These are phyloP conservation scores for Sycophila sp. DNA, from an alignment of 1,140 invertebrate genomes.

Conservation along the genomic window DNA sequence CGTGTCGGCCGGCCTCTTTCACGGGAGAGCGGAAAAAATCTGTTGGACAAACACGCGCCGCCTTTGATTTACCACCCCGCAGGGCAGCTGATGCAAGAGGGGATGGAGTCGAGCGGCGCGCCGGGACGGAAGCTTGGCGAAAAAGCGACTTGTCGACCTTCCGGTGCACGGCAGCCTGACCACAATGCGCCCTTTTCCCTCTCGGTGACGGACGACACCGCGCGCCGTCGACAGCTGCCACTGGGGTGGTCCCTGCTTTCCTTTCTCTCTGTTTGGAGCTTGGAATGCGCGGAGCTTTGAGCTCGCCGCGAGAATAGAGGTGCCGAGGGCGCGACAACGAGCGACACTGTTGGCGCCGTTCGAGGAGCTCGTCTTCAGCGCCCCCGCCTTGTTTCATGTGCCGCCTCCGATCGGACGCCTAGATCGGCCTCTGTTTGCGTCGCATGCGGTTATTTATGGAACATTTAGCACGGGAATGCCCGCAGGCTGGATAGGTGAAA, in stretches of 20 bases:
- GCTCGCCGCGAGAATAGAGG: neutral
- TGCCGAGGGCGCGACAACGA: too few relatives aligned
- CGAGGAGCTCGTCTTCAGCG: neutral
- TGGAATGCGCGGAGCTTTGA: neutral
- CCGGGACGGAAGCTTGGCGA: neutral
- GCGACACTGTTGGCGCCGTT: neutral
- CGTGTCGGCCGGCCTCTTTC: too few relatives aligned
- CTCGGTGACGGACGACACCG: neutral
- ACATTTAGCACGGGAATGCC: too few relatives aligned
- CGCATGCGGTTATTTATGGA: too few relatives aligned
- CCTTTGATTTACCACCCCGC: neutral
- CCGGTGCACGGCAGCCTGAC: neutral
- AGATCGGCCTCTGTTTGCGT: too few relatives aligned
- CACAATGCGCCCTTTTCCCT: neutral
- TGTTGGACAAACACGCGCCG: neutral
- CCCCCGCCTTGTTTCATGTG: too few relatives aligned
- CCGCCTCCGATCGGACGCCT: neutral
- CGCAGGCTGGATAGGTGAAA: too few relatives aligned
- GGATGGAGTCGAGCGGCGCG: neutral
- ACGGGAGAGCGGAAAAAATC: neutral
- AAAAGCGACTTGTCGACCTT: neutral
- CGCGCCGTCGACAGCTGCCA: slow-evolving; percentile 5
- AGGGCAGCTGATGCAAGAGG: neutral
- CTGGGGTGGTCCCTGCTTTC: neutral
- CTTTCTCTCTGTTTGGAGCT: too few relatives aligned